Evolutionary conservation across 2,888 invertebrate species (phyloP), one percentile per base, ranked within the genome.

Genomic region (Synergus gifuensis): DNA sequence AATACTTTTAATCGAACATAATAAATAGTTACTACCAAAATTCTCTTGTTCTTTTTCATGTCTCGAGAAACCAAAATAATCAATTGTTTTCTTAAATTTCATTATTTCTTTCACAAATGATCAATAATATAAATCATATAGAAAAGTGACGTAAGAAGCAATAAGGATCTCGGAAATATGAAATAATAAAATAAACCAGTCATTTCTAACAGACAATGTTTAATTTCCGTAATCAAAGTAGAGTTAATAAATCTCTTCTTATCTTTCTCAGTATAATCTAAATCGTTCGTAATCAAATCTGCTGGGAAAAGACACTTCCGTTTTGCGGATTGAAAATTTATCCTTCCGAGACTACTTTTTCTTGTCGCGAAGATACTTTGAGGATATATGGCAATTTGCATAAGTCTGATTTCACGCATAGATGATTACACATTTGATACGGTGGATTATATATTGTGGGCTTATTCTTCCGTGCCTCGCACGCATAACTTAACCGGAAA

Each of bases 401-500:
- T 42, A 67, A 46, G 11, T 12, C 22, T 22, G 46, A 22, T 18
- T 67, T 46, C 14, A 67, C 46, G 46, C 67, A 44, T 46, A 44
- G 18, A 67, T 5, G 22, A 46, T 60, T 60, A 22, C 18, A 12
- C 22, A 67, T 46, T 67, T 2, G 22, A 67, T 22, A 2, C 12
- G 14, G 42, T 44, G 7, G 14, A 28, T 28, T 44, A 16, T 46
- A 49, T 28, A 49, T 46, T 69, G 14, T n/a, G 46, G 46, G 49
- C 4, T 69, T 69, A 69, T 69, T 46, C 44, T 49, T 49, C 44
- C 44, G 67, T 42, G 66, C 44, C 12, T 66, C 42, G 22, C 22
- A 44, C 14, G 18, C 46, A 69, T 69, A 69, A 69, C 69, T 49
- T 28, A 46, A 28, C 16, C 46, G 69, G 69, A 69, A 69, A 49